Evolutionary conservation across 2,797 vertebrate genomes (phyloP), one percentile per base, ranked within the genome.

Genomic region (Cirrhinus mrigala): DNA sequence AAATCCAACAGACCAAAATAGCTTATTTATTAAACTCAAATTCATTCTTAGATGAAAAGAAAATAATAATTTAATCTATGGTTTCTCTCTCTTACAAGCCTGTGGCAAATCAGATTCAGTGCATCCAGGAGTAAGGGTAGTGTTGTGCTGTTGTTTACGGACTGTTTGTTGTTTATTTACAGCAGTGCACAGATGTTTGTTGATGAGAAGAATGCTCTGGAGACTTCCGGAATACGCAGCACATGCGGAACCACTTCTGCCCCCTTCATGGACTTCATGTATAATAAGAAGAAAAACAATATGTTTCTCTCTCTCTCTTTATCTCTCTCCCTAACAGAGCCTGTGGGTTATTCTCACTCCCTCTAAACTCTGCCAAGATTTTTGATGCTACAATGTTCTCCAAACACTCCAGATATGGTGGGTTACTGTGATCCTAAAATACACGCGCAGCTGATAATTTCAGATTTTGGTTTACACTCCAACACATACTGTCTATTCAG

Each of bases 81-180:
- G 44, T 29, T 79, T 79, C 58, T 50, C 68, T 82, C 16, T 82
- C 6, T 44, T 27, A 29, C 37, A 81, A 27, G 79, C 78, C 60
- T 58, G n/a, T 76, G 85, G 76, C 79, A 56, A 50, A 69, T 70
- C 18, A 70, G 5, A 84, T 24, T 70, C 40, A 79, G 37, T 50
- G 66, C 24, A 24, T 44, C 22, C n/a, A 70, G n/a, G 12, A 84
- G 75, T 58, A 58, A 84, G 54, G 40, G 18, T 60, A 46, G 50
- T n/a, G 64, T 24, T 29, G 12, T 81, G 20, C 50, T 69, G 74
- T 69, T 78, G 83, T 70, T 84, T 84, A 84, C 40, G 7, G 52
- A 48, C 66, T 70, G 40, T 84, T 70, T 78, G 62, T 69, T 79
- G 75, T 84, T 79, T 84, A 58, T 79, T 78, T 60, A 84, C 62